Evolutionary conservation across 1,140 invertebrate genomes (phyloP), one percentile per base, ranked within the genome.

Genomic region (Zaprionus gabonicus): DNA sequence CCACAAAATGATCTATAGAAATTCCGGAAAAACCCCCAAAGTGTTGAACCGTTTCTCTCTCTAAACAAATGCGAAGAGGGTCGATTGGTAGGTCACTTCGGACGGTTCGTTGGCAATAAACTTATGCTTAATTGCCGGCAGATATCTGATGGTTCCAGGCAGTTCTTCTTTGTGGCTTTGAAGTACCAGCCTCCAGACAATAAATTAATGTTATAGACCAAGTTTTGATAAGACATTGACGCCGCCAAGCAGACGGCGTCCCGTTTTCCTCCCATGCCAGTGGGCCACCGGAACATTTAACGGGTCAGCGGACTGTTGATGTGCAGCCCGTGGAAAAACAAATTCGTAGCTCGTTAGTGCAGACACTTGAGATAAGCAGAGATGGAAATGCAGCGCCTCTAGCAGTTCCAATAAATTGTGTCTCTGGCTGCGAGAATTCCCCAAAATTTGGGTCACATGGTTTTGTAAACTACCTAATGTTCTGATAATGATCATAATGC

Each of bases 191-290:
- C 55, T 58, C 17, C 25, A 25, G 86, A 76, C 79, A 38, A 88
- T 88, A 88, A 88, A 91, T 91, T 88, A 85, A 91, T 88, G 86
- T 82, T 85, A 85, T 88, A 88, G 86, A 78, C 85, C 70, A 82
- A 77, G 55, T 88, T 88, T 88, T 87, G 85, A 88, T 88, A 88
- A 88, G 86, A 81, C 81, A 77, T 90, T 88, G 85, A 91, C 81
- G 85, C 81, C 84, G 71, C 75, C 80, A 76, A 60, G 27, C 55
- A 51, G 78, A 67, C 74, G 75, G n/a, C n/a, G n/a, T n/a, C n/a
- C n/a, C n/a, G n/a, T n/a, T n/a, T n/a, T n/a, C n/a, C n/a, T n/a
- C n/a, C n/a, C 41, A 46, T 13, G 13, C 12, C 12, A 51, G 4
- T 57, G 62, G 81, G 81, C 75, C 84, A 90, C 81, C 83, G 80